Base-by-base conservation (phyloP, 2,797 vertebrate genomes). In the Arvicola amphibius region DNA sequence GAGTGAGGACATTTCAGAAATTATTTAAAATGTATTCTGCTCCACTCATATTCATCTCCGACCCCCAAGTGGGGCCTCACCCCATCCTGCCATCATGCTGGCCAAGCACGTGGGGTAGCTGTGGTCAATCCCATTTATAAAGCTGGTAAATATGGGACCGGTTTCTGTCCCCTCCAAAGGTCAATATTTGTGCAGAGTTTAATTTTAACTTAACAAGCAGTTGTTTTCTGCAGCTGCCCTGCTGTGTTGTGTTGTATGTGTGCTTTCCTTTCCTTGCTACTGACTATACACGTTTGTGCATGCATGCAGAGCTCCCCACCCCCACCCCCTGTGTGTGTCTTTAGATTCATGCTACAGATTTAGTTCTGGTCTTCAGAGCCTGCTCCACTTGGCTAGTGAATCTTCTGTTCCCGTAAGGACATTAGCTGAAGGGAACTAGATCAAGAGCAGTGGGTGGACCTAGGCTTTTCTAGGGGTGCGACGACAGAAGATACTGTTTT, bases 101-200 rank as follows among this genome's bases (percentile, higher is more conserved):
- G 97, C 97, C 96, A 97, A 89, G 96, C 32, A 0, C 95, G 98
- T 98, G 98, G 98, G 98, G 98, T 98, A 97, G 97, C 97, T 98
- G 98, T 98, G 98, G 98, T 98, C 98, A 98, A 98, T 97, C 98
- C 97, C 98, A 98, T 99, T 99, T 99, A 98, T 98, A 99, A 98
- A 98, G 97, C 98, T 98, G 98, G 98, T 98, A 99, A 98, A 99
- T 99, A 98, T 98, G 97, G 98, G 98, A 98, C 97, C 97, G 96
- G 97, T 98, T 98, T 98, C 97, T 98, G 97, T 98, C 98, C 98
- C 98, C 98, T 98, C 98, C 98, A 98, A 98, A 98, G 98, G 98
- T 98, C 98, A 99, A 99, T 99, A 99, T 99, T 99, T 99, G 98
- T 98, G 96, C 98, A 98, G 98, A 98, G 98, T 98, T 99, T 99